phyloP scores from a whole-genome alignment of 2,797 vertebrate genomes.

The Pseudochromis fuscus region DNA sequence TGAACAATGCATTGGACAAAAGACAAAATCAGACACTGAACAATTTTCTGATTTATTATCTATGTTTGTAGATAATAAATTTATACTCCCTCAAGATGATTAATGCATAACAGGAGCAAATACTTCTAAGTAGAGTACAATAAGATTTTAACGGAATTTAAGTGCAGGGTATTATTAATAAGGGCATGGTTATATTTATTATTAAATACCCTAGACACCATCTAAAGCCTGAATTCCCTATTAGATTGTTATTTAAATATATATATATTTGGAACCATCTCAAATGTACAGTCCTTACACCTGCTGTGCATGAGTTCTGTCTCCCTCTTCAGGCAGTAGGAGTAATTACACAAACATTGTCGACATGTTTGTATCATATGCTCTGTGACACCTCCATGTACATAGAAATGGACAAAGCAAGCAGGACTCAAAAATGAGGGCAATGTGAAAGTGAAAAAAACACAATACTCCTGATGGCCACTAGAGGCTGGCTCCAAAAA shows the following conservation, averaged over 20 bases:
- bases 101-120: not conserved
- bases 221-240: not conserved
- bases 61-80: not conserved
- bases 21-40: constrained; percentile 10
- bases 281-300: too few relatives aligned
- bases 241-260: not conserved
- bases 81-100: not conserved
- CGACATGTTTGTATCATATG: too few relatives aligned
- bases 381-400: too few relatives aligned
- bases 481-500: too few relatives aligned
- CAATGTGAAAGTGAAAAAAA: too few relatives aligned
- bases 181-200: not conserved
- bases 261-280: too few relatives aligned
- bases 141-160: not conserved
- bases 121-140: not conserved
- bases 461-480: too few relatives aligned
- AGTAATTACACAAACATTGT: too few relatives aligned
- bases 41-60: not conserved
- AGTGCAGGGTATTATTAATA: not conserved
- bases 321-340: too few relatives aligned
- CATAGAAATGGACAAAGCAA: too few relatives aligned
- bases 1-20: constrained; percentile 40
- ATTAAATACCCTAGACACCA: not conserved
- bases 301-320: too few relatives aligned
- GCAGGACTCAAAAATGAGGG: too few relatives aligned